A percentile compares a stretch with the other conserved stretches of the same genome.
Evolutionary conservation across 53 echinoderm and acorn worm species (phyloP).

Genomic region (Arbacia lixula): DNA sequence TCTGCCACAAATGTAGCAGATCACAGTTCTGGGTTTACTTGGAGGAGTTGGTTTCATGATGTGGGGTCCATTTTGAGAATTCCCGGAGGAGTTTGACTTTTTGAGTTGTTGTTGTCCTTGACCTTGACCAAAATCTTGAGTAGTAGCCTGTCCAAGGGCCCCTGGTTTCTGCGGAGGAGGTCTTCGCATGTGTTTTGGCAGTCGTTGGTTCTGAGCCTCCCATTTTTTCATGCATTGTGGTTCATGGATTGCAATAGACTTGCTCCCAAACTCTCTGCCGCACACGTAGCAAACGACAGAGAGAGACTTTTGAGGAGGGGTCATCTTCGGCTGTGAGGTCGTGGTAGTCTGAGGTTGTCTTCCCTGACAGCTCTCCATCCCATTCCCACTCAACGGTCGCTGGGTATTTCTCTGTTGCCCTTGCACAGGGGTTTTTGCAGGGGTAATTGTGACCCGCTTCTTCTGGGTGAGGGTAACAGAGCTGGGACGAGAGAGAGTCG

Average conservation of each 20-base stretch:
- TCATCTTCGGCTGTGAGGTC: background rate
- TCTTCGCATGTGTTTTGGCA: constrained; percentile 87
- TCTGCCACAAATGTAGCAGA: constrained; percentile 96
- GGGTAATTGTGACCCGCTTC: constrained; percentile 68
- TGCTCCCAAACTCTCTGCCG: constrained; percentile 95
- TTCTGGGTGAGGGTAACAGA: constrained; percentile 76
- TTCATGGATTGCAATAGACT: constrained; percentile 97
- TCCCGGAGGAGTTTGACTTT: constrained; percentile 1
- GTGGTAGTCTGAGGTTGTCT: background rate
- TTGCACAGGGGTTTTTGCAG: constrained; percentile 6
- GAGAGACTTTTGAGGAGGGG: constrained; percentile 59
- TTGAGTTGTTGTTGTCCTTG: constrained; percentile 19
- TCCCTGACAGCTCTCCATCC: constrained; percentile 6
- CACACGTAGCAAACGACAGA: constrained; percentile 95
- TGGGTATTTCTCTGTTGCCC: constrained; percentile 28
- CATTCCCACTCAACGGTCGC: background rate
- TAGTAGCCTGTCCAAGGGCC: constrained; percentile 48
- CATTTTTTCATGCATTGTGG: constrained; percentile 96
- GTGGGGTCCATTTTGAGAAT: constrained; percentile 19
- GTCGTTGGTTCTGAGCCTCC: constrained; percentile 81
- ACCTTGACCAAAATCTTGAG: no score
- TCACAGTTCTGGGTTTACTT: constrained; percentile 71
- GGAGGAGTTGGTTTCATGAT: constrained; percentile 53
- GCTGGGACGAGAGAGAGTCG: constrained; percentile 85
- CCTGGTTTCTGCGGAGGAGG: constrained; percentile 82